Evolutionary conservation across 2,888 invertebrate species (phyloP).

Genomic region (Dryobotodes eremita): DNA sequence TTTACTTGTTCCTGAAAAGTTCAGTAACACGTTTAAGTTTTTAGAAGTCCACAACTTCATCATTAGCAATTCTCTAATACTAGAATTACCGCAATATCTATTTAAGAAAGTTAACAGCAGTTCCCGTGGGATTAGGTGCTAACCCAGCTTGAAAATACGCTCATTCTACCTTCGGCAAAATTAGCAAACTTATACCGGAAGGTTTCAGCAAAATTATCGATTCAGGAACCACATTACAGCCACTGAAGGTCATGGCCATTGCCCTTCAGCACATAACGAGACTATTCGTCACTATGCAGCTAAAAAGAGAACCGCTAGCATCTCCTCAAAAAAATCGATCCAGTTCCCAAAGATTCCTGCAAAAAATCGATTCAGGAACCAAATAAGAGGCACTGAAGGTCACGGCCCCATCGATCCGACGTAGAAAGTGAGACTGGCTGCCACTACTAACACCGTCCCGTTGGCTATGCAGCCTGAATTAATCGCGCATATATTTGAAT

Average conservation of each 20-base stretch:
- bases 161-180: background rate
- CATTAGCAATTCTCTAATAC: background rate
- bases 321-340: constrained; percentile 42
- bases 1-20: constrained; percentile 27
- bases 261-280: background rate
- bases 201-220: constrained; percentile 16
- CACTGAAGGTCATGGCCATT: constrained; percentile 48
- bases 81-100: background rate
- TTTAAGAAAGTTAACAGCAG: background rate
- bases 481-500: constrained; percentile 92
- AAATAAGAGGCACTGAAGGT: constrained; percentile 90
- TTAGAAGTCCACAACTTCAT: background rate
- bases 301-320: background rate
- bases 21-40: background rate
- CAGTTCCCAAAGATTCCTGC: constrained; percentile 46
- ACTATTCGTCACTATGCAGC: background rate
- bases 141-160: background rate
- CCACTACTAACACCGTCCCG: constrained; percentile 91
- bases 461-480: constrained; percentile 91
- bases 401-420: constrained; percentile 90
- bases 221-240: constrained; percentile 5
- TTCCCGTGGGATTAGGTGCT: too few species aligned
- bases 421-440: constrained; percentile 90
- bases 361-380: constrained; percentile 86
- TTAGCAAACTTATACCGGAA: background rate